Percentiles rank a stretch among this genome's conserved stretches.
These are phyloP conservation scores for Conops quadrifasciatus DNA, from an alignment of 2,888 invertebrate species.

Conservation along the genomic window DNA sequence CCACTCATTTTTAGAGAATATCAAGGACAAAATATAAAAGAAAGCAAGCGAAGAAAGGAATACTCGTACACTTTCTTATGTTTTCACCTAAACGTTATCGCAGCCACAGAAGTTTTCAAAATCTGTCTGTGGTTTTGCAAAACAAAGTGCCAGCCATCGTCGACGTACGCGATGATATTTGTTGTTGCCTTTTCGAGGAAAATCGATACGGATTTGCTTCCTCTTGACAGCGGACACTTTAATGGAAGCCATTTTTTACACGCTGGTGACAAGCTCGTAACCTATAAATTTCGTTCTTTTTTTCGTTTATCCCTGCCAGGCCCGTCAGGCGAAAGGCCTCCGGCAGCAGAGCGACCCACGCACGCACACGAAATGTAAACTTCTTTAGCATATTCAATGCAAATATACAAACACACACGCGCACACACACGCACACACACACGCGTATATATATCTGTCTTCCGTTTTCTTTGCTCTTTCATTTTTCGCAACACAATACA, in stretches of 20 bases:
- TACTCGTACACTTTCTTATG: too few relatives aligned
- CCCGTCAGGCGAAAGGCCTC: not conserved
- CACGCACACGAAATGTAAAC: constrained; percentile 10
- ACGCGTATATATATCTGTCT: not conserved
- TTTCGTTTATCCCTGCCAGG: constrained; percentile 16
- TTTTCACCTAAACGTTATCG: too few relatives aligned
- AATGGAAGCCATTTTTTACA: constrained; percentile 11
- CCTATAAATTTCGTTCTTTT: constrained; percentile 12
- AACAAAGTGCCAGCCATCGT: too few relatives aligned
- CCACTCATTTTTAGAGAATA: too few relatives aligned
- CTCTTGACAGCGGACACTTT: not conserved
- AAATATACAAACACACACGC: not conserved
- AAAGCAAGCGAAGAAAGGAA: too few relatives aligned
- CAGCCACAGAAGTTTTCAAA: too few relatives aligned
- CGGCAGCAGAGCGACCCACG: not conserved
- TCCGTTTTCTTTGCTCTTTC: constrained; percentile 11
- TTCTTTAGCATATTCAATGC: not conserved
- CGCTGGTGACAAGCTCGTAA: constrained; percentile 33
- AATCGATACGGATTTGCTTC: constrained; percentile 14
- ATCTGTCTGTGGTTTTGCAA: not conserved
- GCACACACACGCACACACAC: too few relatives aligned
- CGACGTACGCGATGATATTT: too few relatives aligned
- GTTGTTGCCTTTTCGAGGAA: constrained; percentile 1
- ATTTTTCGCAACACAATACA: not conserved
- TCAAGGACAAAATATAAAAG: too few relatives aligned